Conservation (phyloP, 2,797 vertebrate genomes). For the Petrocephalus sullivani region DNA sequence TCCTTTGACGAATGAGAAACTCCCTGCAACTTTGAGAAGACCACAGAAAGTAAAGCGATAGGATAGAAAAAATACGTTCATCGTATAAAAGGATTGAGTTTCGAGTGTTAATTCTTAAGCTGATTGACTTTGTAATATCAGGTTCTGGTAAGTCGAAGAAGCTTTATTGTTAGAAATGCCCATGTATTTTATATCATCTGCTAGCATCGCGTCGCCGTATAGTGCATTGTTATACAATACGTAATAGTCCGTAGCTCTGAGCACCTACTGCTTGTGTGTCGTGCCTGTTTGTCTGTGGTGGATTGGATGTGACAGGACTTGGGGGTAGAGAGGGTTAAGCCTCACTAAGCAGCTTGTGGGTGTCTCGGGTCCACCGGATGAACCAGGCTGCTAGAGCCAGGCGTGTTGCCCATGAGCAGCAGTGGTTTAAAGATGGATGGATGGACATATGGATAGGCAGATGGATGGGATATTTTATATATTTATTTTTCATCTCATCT, state of each 20-base stretch:
- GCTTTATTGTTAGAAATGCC: not conserved
- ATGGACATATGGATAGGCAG: not conserved
- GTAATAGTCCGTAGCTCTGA: not conserved
- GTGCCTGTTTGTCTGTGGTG: not conserved
- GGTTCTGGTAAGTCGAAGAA: not conserved
- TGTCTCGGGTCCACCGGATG: conserved; percentile 37
- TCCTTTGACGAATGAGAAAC: not conserved
- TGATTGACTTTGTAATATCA: not conserved
- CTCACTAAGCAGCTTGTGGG: conserved; percentile 52
- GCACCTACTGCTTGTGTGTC: not conserved
- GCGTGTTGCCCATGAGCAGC: not conserved
- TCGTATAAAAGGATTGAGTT: not conserved
- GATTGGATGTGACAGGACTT: not conserved
- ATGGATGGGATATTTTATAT: not conserved
- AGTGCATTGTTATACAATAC: not conserved
- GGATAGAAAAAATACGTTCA: not conserved
- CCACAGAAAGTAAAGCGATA: not conserved
- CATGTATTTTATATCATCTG: not conserved
- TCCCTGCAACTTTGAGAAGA: not conserved
- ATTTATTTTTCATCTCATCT: not conserved
- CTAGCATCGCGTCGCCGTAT: not conserved
- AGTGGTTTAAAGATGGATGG: not conserved
- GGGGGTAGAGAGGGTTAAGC: conserved; percentile 35
- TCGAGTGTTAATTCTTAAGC: not conserved
- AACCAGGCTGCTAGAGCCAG: not conserved